These are phyloP conservation scores for Crematogaster levior DNA, from an alignment of 2,888 invertebrate species.

Conservation along the genomic window DNA sequence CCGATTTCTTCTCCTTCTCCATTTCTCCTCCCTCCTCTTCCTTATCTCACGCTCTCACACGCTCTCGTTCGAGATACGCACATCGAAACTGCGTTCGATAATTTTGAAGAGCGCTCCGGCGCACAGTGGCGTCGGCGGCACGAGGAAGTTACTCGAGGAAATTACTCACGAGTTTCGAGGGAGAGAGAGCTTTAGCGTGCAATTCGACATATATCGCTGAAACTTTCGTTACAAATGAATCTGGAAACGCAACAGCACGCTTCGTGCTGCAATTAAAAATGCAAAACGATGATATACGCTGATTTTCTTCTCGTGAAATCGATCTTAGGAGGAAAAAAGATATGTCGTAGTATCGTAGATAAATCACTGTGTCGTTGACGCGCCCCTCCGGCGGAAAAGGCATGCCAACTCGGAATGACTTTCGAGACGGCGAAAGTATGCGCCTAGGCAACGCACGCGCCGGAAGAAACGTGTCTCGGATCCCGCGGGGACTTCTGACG, in stretches of 20 bases:
- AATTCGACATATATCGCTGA: not conserved
- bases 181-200: not conserved
- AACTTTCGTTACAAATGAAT: not conserved
- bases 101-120: conserved; percentile 44
- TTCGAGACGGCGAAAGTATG: conserved; percentile 56
- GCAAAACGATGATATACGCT: not conserved
- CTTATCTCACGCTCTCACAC: conserved; percentile 41
- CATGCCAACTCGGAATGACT: conserved; percentile 59
- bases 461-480: conserved; percentile 35
- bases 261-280: not conserved
- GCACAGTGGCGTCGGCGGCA: conserved; percentile 40
- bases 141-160: conserved; percentile 31
- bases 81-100: conserved; percentile 55
- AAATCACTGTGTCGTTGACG: conserved; percentile 40
- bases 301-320: not conserved
- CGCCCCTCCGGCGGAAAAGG: conserved; percentile 50
- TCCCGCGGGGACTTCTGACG: conserved; percentile 9
- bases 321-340: not conserved
- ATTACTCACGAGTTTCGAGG: not conserved
- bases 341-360: not conserved
- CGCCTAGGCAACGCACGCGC: conserved; percentile 15
- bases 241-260: no score
- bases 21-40: not conserved
- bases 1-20: conserved; percentile 39
- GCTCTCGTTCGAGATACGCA: conserved; percentile 54